Base-by-base conservation (phyloP, 2,888 invertebrate species). In the Drosophila testacea region DNA sequence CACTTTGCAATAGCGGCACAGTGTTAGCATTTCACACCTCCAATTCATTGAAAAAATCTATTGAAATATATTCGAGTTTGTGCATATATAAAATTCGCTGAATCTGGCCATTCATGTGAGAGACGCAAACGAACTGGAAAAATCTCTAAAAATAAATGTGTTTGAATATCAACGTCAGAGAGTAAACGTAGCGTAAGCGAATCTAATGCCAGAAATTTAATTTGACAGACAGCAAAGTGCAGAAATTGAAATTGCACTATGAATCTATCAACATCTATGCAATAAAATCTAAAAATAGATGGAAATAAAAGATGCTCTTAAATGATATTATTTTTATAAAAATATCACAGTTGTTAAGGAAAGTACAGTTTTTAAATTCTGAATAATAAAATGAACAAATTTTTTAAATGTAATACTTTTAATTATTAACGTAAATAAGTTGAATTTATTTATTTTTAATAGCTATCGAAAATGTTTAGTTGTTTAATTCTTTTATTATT, bases 21-120 rank as follows among this genome's bases (percentile, higher is more conserved):
- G 60, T 56, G 68, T 72, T 72, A 61, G 72, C 71, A 86, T 69
- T 83, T 83, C 84, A 81, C 83, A 83, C 83, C 83, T 80, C 69
- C 50, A 50, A 75, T 71, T 77, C 73, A 83, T 78, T 69, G 80
- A 69, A 69, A 69, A 62, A 74, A 73, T 80, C 65, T 66, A 80
- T 84, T 69, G 78, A 69, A 73, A 79, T 66, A 62, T 63, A 78
- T 71, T 55, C 27, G 2, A 47, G 60, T 50, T 72, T 72, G 71
- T 79, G 79, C 82, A 65, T 69, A 62, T 71, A 86, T 69, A 62
- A 73, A 86, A 67, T 61, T 64, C 42, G 41, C 73, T 32, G 46
- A 34, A 46, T 60, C 56, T 50, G 41, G 36, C 64, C 66, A 77
- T 70, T 77, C 77, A 73, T 79, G 71, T 71, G 69, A 48, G 63